Base-by-base conservation (phyloP, 2,797 vertebrate genomes). In the Agapornis canus region DNA sequence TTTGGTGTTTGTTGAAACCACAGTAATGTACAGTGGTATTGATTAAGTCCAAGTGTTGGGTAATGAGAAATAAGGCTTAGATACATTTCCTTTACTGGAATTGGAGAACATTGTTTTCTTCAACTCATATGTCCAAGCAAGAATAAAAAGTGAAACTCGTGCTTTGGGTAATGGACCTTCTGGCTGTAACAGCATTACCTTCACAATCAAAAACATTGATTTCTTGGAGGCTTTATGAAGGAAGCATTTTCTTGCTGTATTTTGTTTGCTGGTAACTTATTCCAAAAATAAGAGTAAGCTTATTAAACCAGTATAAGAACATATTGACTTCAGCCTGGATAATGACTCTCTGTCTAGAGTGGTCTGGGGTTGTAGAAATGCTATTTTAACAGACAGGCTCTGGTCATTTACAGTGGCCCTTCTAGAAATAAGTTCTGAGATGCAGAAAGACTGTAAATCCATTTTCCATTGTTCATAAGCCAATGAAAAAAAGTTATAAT, bases 181-280 rank as follows among this genome's bases (percentile, higher is more conserved):
- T 96, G 89, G 54, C 86, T 96, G 22, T 57, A 75, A 31, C 31
- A 94, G 19, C 75, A 25, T 89, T 42, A 79, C 64, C 72, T 63
- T 92, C 40, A 61, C 78, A 92, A 94, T 93, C 1, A 29, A 77
- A 87, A 94, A 57, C 52, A 94, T 93, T 86, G 78, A 90, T 95
- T 96, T 96, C 63, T 73, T 23, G 17, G 68, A 80, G 68, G 32
- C 81, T 79, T 93, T 93, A 90, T 87, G 92, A 84, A 94, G 64
- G 91, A 92, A 94, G 86, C 22, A 31, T 78, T 90, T 96, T 95
- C 87, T 85, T 94, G 32, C 26, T 82, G 37, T 90, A 61, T 96
- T 92, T 90, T 92, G 60, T 90, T 91, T 86, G 40, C 43, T 82
- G 56, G 60, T 59, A 89, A 77, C 71, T 91, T 95, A 73, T 80